Base-by-base conservation (phyloP, 2,888 invertebrate genomes). In the Prenolepis imparis region DNA sequence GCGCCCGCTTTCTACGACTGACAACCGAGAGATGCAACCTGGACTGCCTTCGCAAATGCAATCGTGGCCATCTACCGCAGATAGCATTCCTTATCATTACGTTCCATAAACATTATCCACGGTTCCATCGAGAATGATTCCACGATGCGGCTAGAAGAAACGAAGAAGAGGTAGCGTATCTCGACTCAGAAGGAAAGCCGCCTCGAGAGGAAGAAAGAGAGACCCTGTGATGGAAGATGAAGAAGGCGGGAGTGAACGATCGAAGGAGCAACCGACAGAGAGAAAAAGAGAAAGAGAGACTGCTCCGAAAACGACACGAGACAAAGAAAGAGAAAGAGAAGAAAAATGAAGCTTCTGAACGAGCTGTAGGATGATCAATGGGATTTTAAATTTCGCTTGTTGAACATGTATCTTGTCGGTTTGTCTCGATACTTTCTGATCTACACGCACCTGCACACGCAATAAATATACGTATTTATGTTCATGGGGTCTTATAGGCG, bases 111-210 rank as follows among this genome's bases (percentile, higher is more conserved):
- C 82, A 90, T 86, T 90, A 89, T 90, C 90, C 90, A 89, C 89
- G 90, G 90, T 82, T 83, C 90, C 90, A 90, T 90, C 90, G 90
- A 90, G 90, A 90, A 90, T 90, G 90, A 90, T 90, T 90, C 82
- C 88, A 48, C 81, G 87, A 90, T 75, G 88, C 84, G 90, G 90
- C 81, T 84, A 67, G 77, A 73, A 90, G 90, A 68, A 90, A 66
- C 28, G 68, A 18, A 32, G 70, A 64, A 85, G 87, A 90, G 90
- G 89, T 90, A 82, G 88, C 85, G 68, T 84, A 82, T 84, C 83
- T 66, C 59, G 68, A 36, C 59, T 44, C 55, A 41, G 83, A 83
- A 84, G 84, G 82, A 82, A 72, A 36, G 83, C 82, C 32, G 21
- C 41, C 21, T 41, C 24, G 48, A 32, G 21, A 1, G 28, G 77